Percentiles rank a stretch among this genome's conserved stretches.
Conservation (phyloP, 2,888 invertebrate genomes). For the Drosophila setosimentum region DNA sequence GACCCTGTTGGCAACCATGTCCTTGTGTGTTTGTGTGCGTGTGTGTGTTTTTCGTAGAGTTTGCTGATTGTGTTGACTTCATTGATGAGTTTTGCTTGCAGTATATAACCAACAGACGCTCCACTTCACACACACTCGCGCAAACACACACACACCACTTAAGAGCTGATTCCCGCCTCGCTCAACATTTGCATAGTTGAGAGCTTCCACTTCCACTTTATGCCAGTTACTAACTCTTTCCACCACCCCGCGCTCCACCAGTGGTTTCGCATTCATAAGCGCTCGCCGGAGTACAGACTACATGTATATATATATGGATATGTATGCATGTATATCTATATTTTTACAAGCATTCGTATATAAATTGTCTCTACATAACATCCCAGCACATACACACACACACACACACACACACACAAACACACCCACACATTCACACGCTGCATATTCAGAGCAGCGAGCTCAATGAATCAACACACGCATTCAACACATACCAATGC, state of each 20-base stretch:
- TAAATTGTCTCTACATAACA: constrained; percentile 29
- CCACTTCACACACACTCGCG: constrained; percentile 21
- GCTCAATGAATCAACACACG: constrained; percentile 81
- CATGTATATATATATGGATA: constrained; percentile 10
- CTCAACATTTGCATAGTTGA: constrained; percentile 55
- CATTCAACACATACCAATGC: constrained; percentile 71
- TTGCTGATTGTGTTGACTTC: constrained; percentile 55
- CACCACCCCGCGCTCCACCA: constrained; percentile 12
- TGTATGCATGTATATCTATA: constrained; percentile 1
- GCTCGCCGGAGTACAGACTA: constrained; percentile 40
- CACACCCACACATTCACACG: constrained; percentile 3
- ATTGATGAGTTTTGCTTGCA: constrained; percentile 67
- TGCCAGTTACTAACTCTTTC: constrained; percentile 9
- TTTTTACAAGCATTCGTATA: constrained; percentile 7
- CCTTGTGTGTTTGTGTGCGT: constrained; percentile 26
- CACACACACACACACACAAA: neutral
- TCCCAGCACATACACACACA: constrained; percentile 10
- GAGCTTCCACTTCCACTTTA: constrained; percentile 40
- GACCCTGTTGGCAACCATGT: constrained; percentile 54
- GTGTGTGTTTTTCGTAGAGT: constrained; percentile 7
- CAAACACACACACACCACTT: constrained; percentile 20
- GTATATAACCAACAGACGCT: constrained; percentile 10
- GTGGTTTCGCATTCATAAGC: constrained; percentile 58
- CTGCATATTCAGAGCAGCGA: constrained; percentile 43
- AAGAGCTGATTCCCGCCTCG: constrained; percentile 28